Evolutionary conservation across 2,797 vertebrate genomes (phyloP).

Genomic region (Poecile montanus): DNA sequence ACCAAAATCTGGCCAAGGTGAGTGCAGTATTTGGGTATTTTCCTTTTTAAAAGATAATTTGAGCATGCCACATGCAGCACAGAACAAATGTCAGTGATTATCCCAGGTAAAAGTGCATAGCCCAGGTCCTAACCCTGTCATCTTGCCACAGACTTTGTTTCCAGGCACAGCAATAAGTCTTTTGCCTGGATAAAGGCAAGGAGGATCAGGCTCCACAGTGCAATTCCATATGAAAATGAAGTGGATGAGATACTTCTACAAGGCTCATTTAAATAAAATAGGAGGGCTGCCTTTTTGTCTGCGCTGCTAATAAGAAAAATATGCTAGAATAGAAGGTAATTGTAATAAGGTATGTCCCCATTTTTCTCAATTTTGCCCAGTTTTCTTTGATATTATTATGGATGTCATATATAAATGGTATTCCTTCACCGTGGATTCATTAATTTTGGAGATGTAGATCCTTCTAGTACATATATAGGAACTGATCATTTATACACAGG

Average conservation of each 20-base stretch:
- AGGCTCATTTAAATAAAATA: slow-evolving; percentile 66
- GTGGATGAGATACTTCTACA: slow-evolving; percentile 31
- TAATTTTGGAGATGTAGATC: slow-evolving; percentile 71
- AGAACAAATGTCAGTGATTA: background rate
- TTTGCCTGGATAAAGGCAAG: background rate
- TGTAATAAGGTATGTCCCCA: slow-evolving; percentile 61
- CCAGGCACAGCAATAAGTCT: background rate
- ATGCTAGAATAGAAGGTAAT: slow-evolving; percentile 66
- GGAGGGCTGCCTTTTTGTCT: slow-evolving; percentile 40
- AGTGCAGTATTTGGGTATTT: background rate
- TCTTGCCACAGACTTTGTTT: background rate
- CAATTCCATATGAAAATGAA: slow-evolving; percentile 65
- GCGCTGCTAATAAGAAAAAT: slow-evolving; percentile 69
- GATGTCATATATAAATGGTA: slow-evolving; percentile 63
- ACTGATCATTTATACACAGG: slow-evolving; percentile 57
- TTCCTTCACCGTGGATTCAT: slow-evolving; percentile 58
- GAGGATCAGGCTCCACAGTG: background rate
- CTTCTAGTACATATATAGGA: slow-evolving; percentile 41
- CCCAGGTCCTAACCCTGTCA: background rate
- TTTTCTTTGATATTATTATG: slow-evolving; percentile 71
- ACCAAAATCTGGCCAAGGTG: slow-evolving; percentile 49
- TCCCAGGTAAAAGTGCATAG: background rate
- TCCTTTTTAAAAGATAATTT: slow-evolving; percentile 17
- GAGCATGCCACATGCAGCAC: slow-evolving; percentile 25
- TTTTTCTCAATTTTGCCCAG: slow-evolving; percentile 69